Evolutionary conservation across 2,113 vertebrate species (phyloP).

Genomic region (Setophaga coronata): DNA sequence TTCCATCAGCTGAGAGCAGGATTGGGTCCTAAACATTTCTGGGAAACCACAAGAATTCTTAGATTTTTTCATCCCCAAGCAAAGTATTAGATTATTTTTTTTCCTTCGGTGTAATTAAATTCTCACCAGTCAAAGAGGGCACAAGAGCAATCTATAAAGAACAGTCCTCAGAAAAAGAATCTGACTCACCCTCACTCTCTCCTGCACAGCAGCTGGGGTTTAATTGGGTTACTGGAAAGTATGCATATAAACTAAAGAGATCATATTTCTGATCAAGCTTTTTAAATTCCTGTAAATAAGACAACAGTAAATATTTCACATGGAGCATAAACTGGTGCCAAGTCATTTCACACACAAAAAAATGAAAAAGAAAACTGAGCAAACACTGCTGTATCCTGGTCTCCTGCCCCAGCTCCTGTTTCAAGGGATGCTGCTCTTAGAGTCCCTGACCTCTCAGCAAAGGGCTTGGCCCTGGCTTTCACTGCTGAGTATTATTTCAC

Average conservation of each 20-base stretch:
- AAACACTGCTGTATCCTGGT: background rate
- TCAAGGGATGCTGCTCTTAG: background rate
- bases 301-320: background rate
- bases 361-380: background rate
- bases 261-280: background rate
- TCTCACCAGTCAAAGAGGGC: background rate
- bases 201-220: background rate
- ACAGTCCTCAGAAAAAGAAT: background rate
- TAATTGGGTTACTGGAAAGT: background rate
- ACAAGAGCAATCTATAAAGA: background rate
- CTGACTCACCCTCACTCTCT: background rate
- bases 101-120: background rate
- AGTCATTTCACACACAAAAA: background rate
- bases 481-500: background rate
- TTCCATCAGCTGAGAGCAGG: background rate
- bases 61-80: background rate
- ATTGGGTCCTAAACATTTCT: background rate
- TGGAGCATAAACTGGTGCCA: background rate
- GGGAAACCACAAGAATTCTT: background rate
- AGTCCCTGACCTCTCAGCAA: background rate
- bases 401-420: background rate
- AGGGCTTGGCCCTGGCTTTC: background rate
- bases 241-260: background rate
- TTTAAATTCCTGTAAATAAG: background rate
- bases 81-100: background rate